Conservation (phyloP, 2,113 vertebrate genomes). For the Upupa epops region DNA sequence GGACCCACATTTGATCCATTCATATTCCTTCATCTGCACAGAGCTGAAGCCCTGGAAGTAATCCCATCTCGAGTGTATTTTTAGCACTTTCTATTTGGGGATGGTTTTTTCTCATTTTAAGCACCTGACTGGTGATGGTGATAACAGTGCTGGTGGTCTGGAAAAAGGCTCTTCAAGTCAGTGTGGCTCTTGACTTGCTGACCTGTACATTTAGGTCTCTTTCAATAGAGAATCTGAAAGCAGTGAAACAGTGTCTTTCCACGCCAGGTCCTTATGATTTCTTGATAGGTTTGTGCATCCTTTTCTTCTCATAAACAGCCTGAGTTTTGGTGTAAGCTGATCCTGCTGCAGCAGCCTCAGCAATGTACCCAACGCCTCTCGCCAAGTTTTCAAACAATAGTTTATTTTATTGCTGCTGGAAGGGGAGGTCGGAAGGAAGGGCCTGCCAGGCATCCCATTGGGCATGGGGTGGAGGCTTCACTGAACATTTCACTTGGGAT, state of each 20-base stretch:
- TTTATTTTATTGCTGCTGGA: conserved; percentile 34
- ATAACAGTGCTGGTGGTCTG: neutral
- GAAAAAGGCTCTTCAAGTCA: neutral
- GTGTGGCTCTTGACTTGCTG: neutral
- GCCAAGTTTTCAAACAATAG: conserved; percentile 52
- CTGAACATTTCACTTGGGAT: neutral
- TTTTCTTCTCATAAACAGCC: neutral
- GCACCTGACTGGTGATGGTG: neutral
- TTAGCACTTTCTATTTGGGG: neutral
- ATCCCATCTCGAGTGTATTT: neutral
- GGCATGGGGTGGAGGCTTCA: neutral
- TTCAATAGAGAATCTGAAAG: neutral
- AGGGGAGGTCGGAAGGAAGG: conserved; percentile 12
- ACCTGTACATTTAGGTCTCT: neutral
- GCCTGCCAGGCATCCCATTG: neutral
- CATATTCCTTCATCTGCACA: accelerated
- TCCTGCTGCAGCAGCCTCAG: neutral
- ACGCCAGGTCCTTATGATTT: neutral
- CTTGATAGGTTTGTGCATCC: neutral
- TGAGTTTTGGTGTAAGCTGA: neutral
- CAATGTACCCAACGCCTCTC: neutral
- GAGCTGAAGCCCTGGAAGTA: neutral
- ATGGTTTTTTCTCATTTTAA: neutral
- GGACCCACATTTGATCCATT: accelerated
- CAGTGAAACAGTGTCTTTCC: neutral